Evolutionary conservation across 2,113 vertebrate genomes (phyloP), one percentile per base, ranked within the genome.

Genomic region (Numida meleagris): DNA sequence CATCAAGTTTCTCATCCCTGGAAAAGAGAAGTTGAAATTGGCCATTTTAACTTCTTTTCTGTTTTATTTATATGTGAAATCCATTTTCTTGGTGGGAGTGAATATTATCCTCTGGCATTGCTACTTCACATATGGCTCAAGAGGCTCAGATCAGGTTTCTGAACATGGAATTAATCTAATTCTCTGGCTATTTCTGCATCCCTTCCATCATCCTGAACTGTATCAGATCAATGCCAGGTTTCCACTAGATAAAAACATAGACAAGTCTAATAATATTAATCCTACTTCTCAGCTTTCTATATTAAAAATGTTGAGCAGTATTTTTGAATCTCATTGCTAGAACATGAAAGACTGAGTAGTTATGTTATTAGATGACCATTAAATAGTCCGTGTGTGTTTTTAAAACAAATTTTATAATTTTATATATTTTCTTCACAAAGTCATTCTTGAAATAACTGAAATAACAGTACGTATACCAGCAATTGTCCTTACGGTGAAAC

Each of bases 171-270:
- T 95, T 86, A 87, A 86, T 95, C 87, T 62, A 67, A 59, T 94
- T 95, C 93, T 77, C 75, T 66, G 61, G 85, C 85, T 97, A 78
- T 95, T 96, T 95, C 87, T 24, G 76, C 84, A 88, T 89, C 91
- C 29, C 34, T 93, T 94, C 82, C 79, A 89, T 94, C 68, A 81
- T 89, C 75, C 46, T 86, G 63, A 46, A 58, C 84, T 66, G 19
- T 63, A 66, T 58, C 55, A 82, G 34, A 40, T 71, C 75, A 59
- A 74, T 89, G 95, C 93, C 93, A 96, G 87, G 82, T 96, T 97
- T 95, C 93, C 38, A 14, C 58, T 83, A 72, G 67, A 77, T 80
- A 80, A 83, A 89, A 89, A 83, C 6, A 70, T 77, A 55, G 43
- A 93, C 62, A 24, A 46, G 50, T 80, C 72, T 93, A 66, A 72